Evolutionary conservation across 37 sponge, comb jelly and placozoan genomes (phyloP), one percentile per base, ranked within the genome.

Genomic region (Halichondria panicea): DNA sequence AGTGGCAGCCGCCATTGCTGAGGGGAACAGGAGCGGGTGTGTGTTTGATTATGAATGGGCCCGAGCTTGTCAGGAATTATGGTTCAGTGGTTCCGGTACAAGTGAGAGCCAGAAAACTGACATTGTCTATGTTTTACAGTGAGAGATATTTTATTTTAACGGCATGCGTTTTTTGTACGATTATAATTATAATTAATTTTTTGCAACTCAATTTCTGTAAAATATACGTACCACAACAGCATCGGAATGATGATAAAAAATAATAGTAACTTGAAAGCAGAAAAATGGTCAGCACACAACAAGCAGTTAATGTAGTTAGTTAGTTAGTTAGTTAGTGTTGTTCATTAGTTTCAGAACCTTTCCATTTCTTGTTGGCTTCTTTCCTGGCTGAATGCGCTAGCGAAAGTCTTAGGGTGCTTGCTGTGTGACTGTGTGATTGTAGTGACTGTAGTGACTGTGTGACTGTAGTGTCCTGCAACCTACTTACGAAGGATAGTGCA

Each of bases 281-380:
- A 15, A 48, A 15, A 15, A 18, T 48, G 15, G 52, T 48, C 13
- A 48, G 15, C 27, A 15, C 52, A 48, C 52, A 18, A 15, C 52
- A 11, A 18, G 52, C 52, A 48, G 52, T 15, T 48, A 15, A 48
- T 15, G 13, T 48, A 18, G 52, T 48, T 48, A 18, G 11, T 18
- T 48, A 48, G 52, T 15, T 15, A 48, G 52, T 48, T 48, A 48
- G 15, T 48, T 11, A 4, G 21, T 42, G 42, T 6, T 38, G 44
- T 28, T 55, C 59, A 57, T 52, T 64, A 11, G 68, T 68, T 53
- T 36, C 44, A 41, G 36, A 36, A 41, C 50, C 33, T 25, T 79
- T 81, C 88, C 81, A 95, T 69, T 95, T 95, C 27, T 88, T 89
- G 25, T 36, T 33, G 0, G 89, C 87, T 44, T 96, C 97, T 32